Base-by-base conservation (phyloP, 2,888 invertebrate genomes). In the Coecobrya sp. region DNA sequence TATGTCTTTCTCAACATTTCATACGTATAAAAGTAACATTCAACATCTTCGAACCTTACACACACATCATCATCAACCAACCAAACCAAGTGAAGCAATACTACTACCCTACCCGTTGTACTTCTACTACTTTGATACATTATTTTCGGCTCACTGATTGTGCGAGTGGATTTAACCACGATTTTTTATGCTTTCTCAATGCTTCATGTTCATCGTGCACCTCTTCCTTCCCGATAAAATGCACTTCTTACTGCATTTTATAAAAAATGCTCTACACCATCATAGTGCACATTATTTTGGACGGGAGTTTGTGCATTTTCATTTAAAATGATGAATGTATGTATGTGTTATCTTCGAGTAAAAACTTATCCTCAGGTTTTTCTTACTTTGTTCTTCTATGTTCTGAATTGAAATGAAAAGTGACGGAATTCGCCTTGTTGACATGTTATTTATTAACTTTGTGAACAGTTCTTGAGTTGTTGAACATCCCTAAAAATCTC, bases 71-170 rank as follows among this genome's bases (percentile, higher is more conserved):
- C 36, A 68, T 10, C 27, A 68, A 16, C 68, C 16, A 30, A 3
- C 68, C 27, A 27, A 68, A 11, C 30, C 11, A 30, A 27, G 70
- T 52, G 16, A 79, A 79, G 52, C 27, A 79, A 27, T 52, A 11
- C 45, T 76, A n/a, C n/a, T n/a, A n/a, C n/a, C n/a, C n/a, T n/a
- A n/a, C n/a, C n/a, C n/a, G n/a, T n/a, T n/a, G n/a, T n/a, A n/a
- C n/a, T n/a, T n/a, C n/a, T 62, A n/a, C 82, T 73, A 68, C 70
- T 84, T 89, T 89, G 82, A 89, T 73, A 25, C 84, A 84, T 89
- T 84, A 89, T 25, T 82, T 89, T 84, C 84, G n/a, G 68, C 88
- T 89, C 88, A 81, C 30, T 89, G 88, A 89, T 49, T 81, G 81
- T 27, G 45, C 27, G 87, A 76, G 70, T 76, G 62, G 52, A 55